These are phyloP conservation scores for Phalloptychus januarius DNA, from an alignment of 2,797 vertebrate genomes.

Conservation along the genomic window DNA sequence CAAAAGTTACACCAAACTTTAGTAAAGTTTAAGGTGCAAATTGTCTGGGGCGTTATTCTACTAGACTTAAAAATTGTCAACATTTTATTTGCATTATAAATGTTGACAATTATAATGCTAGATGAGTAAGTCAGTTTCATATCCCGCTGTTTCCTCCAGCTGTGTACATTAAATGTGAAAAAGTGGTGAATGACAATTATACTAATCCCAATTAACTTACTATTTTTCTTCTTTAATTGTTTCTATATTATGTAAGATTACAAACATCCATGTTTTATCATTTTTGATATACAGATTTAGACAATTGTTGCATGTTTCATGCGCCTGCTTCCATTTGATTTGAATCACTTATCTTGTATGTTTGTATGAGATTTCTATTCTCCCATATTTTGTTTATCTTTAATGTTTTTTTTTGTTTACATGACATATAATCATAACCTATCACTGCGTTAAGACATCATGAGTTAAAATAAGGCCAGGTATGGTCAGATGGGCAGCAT, in stretches of 20 bases:
- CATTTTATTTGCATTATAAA: no score
- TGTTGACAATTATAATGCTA: neutral
- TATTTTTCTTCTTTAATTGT: neutral
- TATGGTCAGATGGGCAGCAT: neutral
- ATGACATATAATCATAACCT: neutral
- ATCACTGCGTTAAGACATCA: neutral
- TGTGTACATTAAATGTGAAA: neutral
- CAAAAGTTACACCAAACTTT: neutral
- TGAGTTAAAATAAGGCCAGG: neutral
- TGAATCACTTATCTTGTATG: neutral
- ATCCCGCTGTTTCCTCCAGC: neutral
- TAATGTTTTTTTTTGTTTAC: neutral
- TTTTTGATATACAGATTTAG: neutral
- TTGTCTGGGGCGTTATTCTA: neutral
- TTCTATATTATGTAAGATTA: neutral
- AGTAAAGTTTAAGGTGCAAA: neutral
- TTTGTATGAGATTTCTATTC: neutral
- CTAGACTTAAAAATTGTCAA: neutral
- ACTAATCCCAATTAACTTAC: neutral
- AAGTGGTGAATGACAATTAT: neutral
- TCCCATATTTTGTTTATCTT: neutral
- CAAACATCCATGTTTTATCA: neutral
- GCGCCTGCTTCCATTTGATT: neutral
- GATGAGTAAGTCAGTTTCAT: neutral
- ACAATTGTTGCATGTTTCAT: neutral